These are phyloP conservation scores for Perccottus glenii DNA, from an alignment of 2,113 vertebrate genomes.

Conservation along the genomic window DNA sequence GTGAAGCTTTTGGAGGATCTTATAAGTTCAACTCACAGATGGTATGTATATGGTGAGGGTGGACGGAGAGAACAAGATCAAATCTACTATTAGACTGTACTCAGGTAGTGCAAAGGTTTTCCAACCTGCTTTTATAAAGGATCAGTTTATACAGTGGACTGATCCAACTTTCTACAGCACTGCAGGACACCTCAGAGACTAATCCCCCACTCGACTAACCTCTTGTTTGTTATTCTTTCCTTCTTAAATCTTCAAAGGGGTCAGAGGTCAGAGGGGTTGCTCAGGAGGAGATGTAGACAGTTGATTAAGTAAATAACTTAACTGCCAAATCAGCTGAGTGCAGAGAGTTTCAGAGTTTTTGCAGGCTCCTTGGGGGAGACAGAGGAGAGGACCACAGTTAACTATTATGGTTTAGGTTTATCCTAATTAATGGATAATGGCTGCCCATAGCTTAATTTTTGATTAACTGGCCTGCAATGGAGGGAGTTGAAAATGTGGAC, in stretches of 20 bases:
- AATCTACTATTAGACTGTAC: slow-evolving; percentile 22
- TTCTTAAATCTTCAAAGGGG: slow-evolving; percentile 57
- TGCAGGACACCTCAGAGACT: slow-evolving; percentile 20
- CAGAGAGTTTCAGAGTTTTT: slow-evolving; percentile 19
- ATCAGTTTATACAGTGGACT: slow-evolving; percentile 17
- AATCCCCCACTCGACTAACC: slow-evolving; percentile 21
- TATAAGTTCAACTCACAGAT: slow-evolving; percentile 52
- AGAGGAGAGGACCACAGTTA: not conserved
- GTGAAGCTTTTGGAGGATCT: slow-evolving; percentile 46
- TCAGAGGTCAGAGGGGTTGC: slow-evolving; percentile 55
- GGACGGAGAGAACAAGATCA: slow-evolving; percentile 10
- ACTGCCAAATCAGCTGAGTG: slow-evolving; percentile 37
- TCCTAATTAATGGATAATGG: no score
- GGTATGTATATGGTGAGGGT: slow-evolving; percentile 25
- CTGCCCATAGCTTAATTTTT: no score
- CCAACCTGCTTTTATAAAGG: slow-evolving; percentile 2
- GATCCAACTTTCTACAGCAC: slow-evolving; percentile 16
- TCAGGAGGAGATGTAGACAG: slow-evolving; percentile 35
- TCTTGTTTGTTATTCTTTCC: slow-evolving; percentile 65
- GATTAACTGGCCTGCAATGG: no score
- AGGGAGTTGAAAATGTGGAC: no score
- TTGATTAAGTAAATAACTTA: slow-evolving; percentile 53
- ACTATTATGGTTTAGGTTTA: no score
- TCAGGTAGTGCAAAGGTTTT: not conserved
- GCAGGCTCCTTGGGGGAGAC: slow-evolving; percentile 20